Percentiles rank a stretch among this genome's conserved stretches.
Conservation (phyloP, 2,797 vertebrate genomes). For the Poliocrania exsul region DNA sequence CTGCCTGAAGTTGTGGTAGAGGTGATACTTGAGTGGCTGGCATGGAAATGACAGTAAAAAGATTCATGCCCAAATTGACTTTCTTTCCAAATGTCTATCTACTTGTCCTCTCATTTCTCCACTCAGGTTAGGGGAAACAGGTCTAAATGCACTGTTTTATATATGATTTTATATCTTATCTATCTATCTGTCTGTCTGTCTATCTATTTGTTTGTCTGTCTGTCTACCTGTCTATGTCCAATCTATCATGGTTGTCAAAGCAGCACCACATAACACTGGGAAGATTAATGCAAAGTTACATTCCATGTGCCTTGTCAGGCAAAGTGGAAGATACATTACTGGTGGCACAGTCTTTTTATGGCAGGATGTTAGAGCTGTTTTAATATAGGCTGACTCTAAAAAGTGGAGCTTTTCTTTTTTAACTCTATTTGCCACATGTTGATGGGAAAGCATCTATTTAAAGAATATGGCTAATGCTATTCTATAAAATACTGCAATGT, state of each 20-base stretch:
- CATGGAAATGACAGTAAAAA: neutral
- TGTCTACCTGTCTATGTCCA: too few relatives aligned
- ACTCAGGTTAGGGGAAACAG: neutral
- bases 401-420: neutral
- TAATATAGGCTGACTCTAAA: neutral
- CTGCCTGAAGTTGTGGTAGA: rapidly evolving
- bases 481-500: neutral
- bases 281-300: neutral
- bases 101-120: neutral
- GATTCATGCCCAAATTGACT: neutral
- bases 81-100: neutral
- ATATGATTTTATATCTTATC: neutral
- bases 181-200: too few relatives aligned
- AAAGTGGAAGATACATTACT: neutral
- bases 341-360: neutral
- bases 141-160: neutral
- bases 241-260: neutral
- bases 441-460: neutral
- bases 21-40: neutral
- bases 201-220: too few relatives aligned
- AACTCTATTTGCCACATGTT: neutral
- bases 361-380: neutral
- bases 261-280: neutral
- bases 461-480: neutral
- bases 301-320: neutral